Evolutionary conservation across 64 coral and sea anemone genomes (phyloP), one percentile per base, ranked within the genome.

Genomic region (Astreopora myriophthalma): DNA sequence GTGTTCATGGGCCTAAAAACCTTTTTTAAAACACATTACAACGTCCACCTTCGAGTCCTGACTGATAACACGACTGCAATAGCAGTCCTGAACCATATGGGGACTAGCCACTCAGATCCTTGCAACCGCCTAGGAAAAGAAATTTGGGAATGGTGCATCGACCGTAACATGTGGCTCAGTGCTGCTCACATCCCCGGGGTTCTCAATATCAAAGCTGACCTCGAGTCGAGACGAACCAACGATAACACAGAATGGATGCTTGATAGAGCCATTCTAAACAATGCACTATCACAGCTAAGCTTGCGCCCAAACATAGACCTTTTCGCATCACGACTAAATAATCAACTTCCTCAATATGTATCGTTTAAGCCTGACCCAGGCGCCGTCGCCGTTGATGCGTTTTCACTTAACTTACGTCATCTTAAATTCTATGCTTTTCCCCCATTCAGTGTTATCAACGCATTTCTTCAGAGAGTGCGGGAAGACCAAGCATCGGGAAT

Each of bases 61-160:
- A 4, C 16, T 71, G 77, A 92, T 84, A 84, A 92, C 23, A 84
- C 89, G 1, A 84, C 78, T 7, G 52, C 79, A 28, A 52, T 92
- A 28, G 32, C 26, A 13, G 76, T 83, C 25, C 14, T 91, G 2
- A 82, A 91, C 33, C 58, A 91, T 33, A 91, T 91, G 89, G 89
- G 89, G 6, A 85, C 89, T 34, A 92, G 77, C 46, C 89, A 92
- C 34, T 92, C 89, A 34, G 39, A n/a, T 61, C 34, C 10, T 7
- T 76, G 69, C 58, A 61, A 92, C 24, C 32, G n/a, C 0, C 22
- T 82, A 34, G 75, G 34, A 6, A 68, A 51, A 42, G 13, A 28
- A 48, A 81, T 81, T 77, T 91, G 89, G 89, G 89, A 91, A 49
- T 91, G 89, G 89, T 91, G 91, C 61, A 93, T 69, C 13, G 17